A percentile compares a stretch with the other conserved stretches of the same genome.
These are phyloP conservation scores for Paraplagusia blochii DNA, from an alignment of 2,113 vertebrate genomes.

Conservation along the genomic window DNA sequence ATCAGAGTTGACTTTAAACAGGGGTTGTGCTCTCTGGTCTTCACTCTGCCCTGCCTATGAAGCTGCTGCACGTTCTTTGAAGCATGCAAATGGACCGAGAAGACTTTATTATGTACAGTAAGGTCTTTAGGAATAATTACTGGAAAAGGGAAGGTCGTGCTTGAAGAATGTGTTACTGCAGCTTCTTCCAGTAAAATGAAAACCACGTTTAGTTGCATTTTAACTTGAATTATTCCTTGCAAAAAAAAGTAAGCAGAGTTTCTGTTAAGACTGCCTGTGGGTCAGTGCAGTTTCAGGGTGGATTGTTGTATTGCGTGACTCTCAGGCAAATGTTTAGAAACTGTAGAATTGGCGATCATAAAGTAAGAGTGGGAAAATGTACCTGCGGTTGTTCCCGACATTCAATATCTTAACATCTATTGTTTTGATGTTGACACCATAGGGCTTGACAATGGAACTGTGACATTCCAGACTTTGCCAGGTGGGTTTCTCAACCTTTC, in stretches of 20 bases:
- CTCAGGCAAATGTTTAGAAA: too few species aligned
- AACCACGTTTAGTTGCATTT: neutral
- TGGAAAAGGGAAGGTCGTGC: neutral
- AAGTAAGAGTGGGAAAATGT: constrained; percentile 18
- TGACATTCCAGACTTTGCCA: constrained; percentile 8
- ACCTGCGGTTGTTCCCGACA: constrained; percentile 3
- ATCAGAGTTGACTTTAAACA: constrained; percentile 46
- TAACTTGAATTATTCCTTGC: neutral
- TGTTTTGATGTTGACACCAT: constrained; percentile 14
- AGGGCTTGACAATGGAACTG: constrained; percentile 13
- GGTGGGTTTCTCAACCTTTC: constrained; percentile 14
- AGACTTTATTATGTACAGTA: constrained; percentile 12
- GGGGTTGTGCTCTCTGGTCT: constrained; percentile 34
- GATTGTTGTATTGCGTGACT: too few species aligned
- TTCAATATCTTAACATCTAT: constrained; percentile 9
- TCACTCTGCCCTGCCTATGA: constrained; percentile 32
- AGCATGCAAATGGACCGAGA: constrained; percentile 36
- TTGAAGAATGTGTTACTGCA: neutral
- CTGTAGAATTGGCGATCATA: neutral
- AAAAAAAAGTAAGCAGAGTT: too few species aligned
- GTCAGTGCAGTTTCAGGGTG: neutral
- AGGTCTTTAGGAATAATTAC: constrained; percentile 12
- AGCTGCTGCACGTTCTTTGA: constrained; percentile 33
- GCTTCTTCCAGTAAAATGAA: neutral
- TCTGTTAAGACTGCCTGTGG: neutral